Evolutionary conservation across 2,113 vertebrate genomes (phyloP).

Genomic region (Psittacara wagleri): DNA sequence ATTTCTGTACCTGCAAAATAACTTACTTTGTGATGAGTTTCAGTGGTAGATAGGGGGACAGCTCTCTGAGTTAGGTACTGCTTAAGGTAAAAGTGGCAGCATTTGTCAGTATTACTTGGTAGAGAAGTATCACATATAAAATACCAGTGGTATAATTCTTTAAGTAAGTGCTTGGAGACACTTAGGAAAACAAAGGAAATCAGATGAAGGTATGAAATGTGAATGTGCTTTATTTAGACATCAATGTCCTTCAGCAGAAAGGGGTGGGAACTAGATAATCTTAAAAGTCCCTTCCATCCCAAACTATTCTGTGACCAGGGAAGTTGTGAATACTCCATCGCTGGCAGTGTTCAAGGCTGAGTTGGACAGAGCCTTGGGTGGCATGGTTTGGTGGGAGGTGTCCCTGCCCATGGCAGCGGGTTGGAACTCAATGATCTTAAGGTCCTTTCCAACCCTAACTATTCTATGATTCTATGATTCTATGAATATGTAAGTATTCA

Average conservation of each 20-base stretch:
- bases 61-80: background rate
- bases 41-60: background rate
- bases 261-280: background rate
- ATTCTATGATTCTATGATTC: background rate
- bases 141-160: background rate
- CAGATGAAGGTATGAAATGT: background rate
- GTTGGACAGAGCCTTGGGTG: too few relatives aligned
- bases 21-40: background rate
- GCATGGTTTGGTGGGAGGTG: too few relatives aligned
- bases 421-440: background rate
- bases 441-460: background rate
- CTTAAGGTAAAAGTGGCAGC: background rate
- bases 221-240: background rate
- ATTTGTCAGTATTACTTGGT: background rate
- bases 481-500: background rate
- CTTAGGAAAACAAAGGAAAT: background rate
- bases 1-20: background rate
- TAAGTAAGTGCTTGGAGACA: background rate
- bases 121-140: background rate
- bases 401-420: too few relatives aligned
- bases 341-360: too few relatives aligned
- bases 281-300: background rate
- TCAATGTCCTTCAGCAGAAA: background rate
- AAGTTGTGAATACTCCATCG: too few relatives aligned
- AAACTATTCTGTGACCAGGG: background rate